Evolutionary conservation across 2,113 vertebrate species (phyloP), one percentile per base, ranked within the genome.

Genomic region (Phoenicopterus ruber): DNA sequence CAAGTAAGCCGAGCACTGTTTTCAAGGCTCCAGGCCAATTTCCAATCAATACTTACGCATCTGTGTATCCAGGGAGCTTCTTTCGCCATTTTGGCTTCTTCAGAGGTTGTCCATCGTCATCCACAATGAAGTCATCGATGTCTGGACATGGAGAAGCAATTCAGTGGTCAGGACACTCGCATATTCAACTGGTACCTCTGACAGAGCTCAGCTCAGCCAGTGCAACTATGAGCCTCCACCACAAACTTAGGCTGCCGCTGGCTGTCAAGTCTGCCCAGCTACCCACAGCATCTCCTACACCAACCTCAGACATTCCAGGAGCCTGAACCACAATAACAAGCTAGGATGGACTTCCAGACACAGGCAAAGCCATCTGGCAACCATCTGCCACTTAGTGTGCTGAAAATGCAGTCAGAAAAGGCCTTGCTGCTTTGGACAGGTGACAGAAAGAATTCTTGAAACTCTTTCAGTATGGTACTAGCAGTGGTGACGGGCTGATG

Each of bases 101-200:
- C 85, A 99, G 98, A 77, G 99, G 99, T 59, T 99, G 99, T 29
- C 99, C 99, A 70, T 99, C 99, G 54, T 99, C 99, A 95, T 99
- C 99, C 96, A 99, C 99, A 90, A 99, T 99, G 92, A 99, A 99
- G 96, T 99, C 99, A 19, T 99, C 99, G 10, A 99, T 99, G 96
- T 99, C 99, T 99, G 94, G 54, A 79, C 28, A 92, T 29, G 13
- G 71, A 96, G 77, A 77, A 58, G 21, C 42, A 84, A 34, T 72
- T 55, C 8, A 59, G 31, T 11, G 17, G 59, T 76, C 57, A 90
- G 86, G 25, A 62, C 49, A 62, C 13, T 76, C 1, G 2, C 4
- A 46, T 59, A 54, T 5, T 83, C 54, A 77, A 73, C 38, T 34
- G 42, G 31, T 42, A 88, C 3, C 61, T 78, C 86, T 79, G 26